Base-by-base conservation (phyloP, 2,113 vertebrate species). In the Trinectes maculatus region DNA sequence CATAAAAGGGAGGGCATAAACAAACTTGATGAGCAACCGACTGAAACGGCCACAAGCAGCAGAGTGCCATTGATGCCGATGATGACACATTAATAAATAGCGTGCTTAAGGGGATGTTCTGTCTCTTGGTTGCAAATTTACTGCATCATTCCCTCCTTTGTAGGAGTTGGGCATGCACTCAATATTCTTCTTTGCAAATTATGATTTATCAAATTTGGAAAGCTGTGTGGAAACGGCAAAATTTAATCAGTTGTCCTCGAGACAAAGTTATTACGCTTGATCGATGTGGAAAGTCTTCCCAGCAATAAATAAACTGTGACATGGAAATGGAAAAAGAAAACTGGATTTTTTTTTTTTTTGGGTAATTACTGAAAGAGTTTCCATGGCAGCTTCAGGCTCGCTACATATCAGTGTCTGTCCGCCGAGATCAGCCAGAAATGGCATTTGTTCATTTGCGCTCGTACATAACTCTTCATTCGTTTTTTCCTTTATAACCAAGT, bases 311-410 rank as follows among this genome's bases (percentile, higher is more conserved):
- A 69, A 74, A 77, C 65, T 49, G 48, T 47, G 71, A 85, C 59
- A n/a, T n/a, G n/a, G n/a, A 56, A 74, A 86, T 78, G 73, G 71
- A 64, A 46, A 62, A 56, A 64, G 42, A 53, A 77, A 82, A 80
- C 82, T 29, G 56, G 25, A 36, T 37, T 22, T 71, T n/a, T n/a
- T n/a, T n/a, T n/a, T n/a, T n/a, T 68, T 47, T 74, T 58, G 29
- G 70, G 47, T 70, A 56, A 83, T 79, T 61, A 57, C 56, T 28
- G 55, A 47, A 43, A 51, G 43, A 66, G 66, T 85, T 82, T 82
- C 59, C 63, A 57, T 56, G 46, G 52, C 55, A n/a, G 74, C 71
- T 62, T 18, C 24, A 8, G 73, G 48, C 66, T 70, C n/a, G n/a
- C n/a, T n/a, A n/a, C 34, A 24, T 68, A 73, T 78, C 64, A 47